Base-by-base conservation (phyloP, 1,140 invertebrate genomes). In the Plodia interpunctella region DNA sequence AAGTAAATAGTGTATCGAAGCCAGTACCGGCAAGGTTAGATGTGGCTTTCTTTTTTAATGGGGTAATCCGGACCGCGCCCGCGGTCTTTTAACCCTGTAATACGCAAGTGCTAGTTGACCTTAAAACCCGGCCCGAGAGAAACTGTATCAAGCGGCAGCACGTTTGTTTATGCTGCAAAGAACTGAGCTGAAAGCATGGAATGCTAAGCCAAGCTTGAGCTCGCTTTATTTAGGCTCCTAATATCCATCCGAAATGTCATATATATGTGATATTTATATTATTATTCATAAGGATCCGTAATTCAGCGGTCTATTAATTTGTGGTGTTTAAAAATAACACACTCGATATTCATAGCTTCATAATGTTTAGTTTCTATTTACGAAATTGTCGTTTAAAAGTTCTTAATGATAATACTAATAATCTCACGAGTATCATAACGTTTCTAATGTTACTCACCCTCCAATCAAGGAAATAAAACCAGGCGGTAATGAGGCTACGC, bases 61-160 rank as follows among this genome's bases (percentile, higher is more conserved):
- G 66, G 72, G 65, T 79, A 71, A 75, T 74, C 70, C 70, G 69
- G 65, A 67, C 72, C 72, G 74, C 84, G 80, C 77, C 75, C 79
- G 80, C 79, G 75, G 76, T 76, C 73, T 80, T 78, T 76, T 74
- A 81, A 78, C 70, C 74, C 76, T 77, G 66, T 75, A 76, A 65
- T 78, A 78, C 68, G 72, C 70, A 74, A 83, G 69, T 78, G 72
- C 75, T 74, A 75, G 72, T 80, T 85, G 83, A 85, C 80, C 82
- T 84, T 87, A 83, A 76, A 82, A 78, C 62, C 55, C 63, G 62
- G 60, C 65, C 55, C 60, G 60, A 49, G 51, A 59, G 57, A 66
- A 64, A 67, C 62, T 61, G n/a, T 70, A 38, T 49, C 59, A 61
- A 52, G 49, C 65, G 56, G 61, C 57, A 55, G 35, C 55, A 56